Evolutionary conservation across 2,797 vertebrate species (phyloP), one percentile per base, ranked within the genome.

Genomic region (Rhynchotus rufescens): DNA sequence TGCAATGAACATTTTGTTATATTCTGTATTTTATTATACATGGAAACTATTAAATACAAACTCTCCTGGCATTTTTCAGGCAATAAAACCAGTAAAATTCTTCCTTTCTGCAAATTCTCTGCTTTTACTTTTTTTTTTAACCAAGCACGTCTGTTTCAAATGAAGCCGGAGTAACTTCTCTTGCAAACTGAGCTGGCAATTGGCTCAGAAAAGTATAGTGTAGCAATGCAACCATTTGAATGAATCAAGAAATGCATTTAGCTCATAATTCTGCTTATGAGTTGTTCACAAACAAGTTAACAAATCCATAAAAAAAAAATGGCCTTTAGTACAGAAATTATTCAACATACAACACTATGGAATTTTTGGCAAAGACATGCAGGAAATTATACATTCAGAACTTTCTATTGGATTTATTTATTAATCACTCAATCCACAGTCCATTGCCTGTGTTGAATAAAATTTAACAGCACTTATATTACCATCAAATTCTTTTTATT

Each of bases 11-110:
- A 71, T 88, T 91, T 91, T 73, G 4, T 64, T 91, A 66, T 66
- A 86, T 83, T 91, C 92, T 26, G 66, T 76, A 51, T 85, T 85
- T 49, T 78, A 12, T 79, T 95, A 80, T 86, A 47, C 72, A 84
- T 26, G 12, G 36, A 4, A 12, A 81, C 19, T 75, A 65, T 74
- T 78, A 90, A 80, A 45, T 76, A 83, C 9, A 83, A 54, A 82
- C 15, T 85, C 15, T 49, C 30, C 26, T 47, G 72, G 49, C 25
- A 85, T 84, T 94, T 94, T 93, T 52, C 49, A 93, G 49, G 51
- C 45, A 85, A 81, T 80, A 89, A 89, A 80, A 72, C 4, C 26
- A 84, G 47, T 79, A 91, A 90, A 89, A 84, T 47, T 79, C 12
- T 91, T 86, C 64, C 28, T 75, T 90, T 89, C 69, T 81, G 66